phyloP scores from a whole-genome alignment of 2,113 vertebrate species.

The Barbus barbus region DNA sequence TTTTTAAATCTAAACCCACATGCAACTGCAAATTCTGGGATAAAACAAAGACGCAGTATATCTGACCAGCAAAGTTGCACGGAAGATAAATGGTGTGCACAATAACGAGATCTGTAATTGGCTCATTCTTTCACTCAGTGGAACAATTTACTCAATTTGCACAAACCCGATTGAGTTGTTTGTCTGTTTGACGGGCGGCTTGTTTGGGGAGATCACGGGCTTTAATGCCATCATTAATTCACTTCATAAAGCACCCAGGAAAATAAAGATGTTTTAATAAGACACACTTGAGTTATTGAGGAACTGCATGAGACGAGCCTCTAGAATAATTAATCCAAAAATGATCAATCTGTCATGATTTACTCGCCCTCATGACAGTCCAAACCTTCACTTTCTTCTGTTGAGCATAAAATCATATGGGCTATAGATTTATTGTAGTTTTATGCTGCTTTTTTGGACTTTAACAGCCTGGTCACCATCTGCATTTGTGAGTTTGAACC shows the following conservation, averaged over 20 bases:
- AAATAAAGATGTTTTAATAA: not conserved
- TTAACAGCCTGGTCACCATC: too few relatives aligned
- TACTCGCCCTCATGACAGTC: too few relatives aligned
- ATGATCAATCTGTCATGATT: not conserved
- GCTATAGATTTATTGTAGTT: not conserved
- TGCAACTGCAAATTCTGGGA: not conserved
- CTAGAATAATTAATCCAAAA: not conserved
- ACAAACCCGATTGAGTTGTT: not conserved
- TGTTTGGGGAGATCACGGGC: not conserved
- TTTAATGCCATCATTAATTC: not conserved
- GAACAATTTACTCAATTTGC: not conserved
- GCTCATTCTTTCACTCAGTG: slow-evolving; percentile 7
- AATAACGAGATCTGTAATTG: slow-evolving; percentile 14
- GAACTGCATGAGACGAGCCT: too few relatives aligned
- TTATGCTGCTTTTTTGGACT: too few relatives aligned
- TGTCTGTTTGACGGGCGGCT: not conserved
- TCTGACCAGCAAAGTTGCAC: not conserved
- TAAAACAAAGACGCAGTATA: not conserved
- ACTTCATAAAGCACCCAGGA: not conserved
- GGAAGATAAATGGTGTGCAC: not conserved
- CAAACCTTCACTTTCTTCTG: not conserved
- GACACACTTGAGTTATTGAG: not conserved
- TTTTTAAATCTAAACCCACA: not conserved
- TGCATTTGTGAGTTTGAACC: too few relatives aligned
- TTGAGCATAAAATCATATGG: not conserved